These are phyloP conservation scores for Eupithecia insigniata DNA, from an alignment of 2,888 invertebrate genomes.

Conservation along the genomic window DNA sequence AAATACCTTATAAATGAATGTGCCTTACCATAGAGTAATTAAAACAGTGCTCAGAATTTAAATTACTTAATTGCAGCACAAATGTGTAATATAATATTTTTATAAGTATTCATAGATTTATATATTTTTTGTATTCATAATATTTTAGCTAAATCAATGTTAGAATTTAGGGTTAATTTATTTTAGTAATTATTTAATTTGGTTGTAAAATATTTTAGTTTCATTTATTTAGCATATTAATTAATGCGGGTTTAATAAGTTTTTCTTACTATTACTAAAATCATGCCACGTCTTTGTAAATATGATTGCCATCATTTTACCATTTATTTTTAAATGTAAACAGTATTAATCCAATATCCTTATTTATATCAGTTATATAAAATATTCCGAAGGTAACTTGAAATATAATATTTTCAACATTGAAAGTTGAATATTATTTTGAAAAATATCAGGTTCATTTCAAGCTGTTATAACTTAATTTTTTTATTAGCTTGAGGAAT, in stretches of 20 bases:
- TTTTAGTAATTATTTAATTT: slow-evolving; percentile 53
- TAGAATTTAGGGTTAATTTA: slow-evolving; percentile 68
- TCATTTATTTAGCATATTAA: slow-evolving; percentile 62
- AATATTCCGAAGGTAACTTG: slow-evolving; percentile 23
- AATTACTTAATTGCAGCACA: slow-evolving; percentile 40
- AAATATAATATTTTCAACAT: slow-evolving; percentile 4
- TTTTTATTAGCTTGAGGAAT: slow-evolving; percentile 45
- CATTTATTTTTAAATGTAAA: slow-evolving; percentile 76
- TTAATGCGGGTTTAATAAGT: slow-evolving; percentile 75
- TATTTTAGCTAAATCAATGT: slow-evolving; percentile 44
- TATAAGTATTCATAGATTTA: slow-evolving; percentile 6
- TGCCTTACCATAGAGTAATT: slow-evolving; percentile 43
- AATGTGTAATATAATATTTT: slow-evolving; percentile 10
- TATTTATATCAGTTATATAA: slow-evolving; percentile 67
- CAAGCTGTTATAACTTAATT: not conserved
- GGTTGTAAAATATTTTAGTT: slow-evolving; percentile 67
- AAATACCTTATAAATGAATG: slow-evolving; percentile 40
- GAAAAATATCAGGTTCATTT: not conserved
- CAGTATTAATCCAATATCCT: slow-evolving; percentile 81
- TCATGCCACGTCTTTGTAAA: slow-evolving; percentile 73
- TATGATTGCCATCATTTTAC: slow-evolving; percentile 74
- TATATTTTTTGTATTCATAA: slow-evolving; percentile 26
- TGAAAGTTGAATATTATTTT: slow-evolving; percentile 6
- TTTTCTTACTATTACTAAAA: slow-evolving; percentile 55
- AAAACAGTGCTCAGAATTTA: slow-evolving; percentile 43